Evolutionary conservation across 2,797 vertebrate species (phyloP).

Genomic region (Clarias fuscus): DNA sequence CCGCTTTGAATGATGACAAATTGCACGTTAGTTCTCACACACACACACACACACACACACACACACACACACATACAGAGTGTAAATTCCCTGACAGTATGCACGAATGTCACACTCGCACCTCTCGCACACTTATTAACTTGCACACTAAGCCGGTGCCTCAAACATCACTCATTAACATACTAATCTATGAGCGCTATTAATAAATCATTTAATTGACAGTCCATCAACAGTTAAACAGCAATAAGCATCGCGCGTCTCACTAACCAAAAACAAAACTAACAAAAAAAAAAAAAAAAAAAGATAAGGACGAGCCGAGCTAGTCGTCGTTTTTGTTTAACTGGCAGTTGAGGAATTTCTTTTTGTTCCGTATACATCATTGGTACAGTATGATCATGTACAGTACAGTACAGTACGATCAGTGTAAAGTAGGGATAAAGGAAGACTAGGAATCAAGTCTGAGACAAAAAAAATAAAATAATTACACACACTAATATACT

Average conservation of each 20-base stretch:
- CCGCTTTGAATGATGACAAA: slow-evolving; percentile 43
- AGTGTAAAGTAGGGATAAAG: no score
- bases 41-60: neutral
- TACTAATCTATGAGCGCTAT: neutral
- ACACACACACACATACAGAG: neutral
- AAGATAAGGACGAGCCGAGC: neutral
- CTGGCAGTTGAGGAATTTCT: neutral
- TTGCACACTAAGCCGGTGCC: neutral
- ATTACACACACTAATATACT: no score
- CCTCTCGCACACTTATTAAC: neutral
- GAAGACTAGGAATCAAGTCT: no score
- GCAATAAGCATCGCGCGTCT: neutral
- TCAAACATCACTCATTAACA: slow-evolving; percentile 10
- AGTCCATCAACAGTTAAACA: neutral
- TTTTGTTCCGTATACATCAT: neutral
- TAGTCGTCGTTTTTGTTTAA: neutral
- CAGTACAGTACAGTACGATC: no score
- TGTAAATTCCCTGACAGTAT: slow-evolving; percentile 27
- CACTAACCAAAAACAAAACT: no score
- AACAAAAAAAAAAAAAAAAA: neutral
- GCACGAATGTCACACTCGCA: neutral
- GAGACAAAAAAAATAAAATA: no score
- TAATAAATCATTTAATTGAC: slow-evolving; percentile 15
- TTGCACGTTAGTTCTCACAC: slow-evolving; percentile 21
- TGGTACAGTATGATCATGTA: no score